These are phyloP conservation scores for Hyperoplus immaculatus DNA, from an alignment of 2,797 vertebrate species.

Conservation along the genomic window DNA sequence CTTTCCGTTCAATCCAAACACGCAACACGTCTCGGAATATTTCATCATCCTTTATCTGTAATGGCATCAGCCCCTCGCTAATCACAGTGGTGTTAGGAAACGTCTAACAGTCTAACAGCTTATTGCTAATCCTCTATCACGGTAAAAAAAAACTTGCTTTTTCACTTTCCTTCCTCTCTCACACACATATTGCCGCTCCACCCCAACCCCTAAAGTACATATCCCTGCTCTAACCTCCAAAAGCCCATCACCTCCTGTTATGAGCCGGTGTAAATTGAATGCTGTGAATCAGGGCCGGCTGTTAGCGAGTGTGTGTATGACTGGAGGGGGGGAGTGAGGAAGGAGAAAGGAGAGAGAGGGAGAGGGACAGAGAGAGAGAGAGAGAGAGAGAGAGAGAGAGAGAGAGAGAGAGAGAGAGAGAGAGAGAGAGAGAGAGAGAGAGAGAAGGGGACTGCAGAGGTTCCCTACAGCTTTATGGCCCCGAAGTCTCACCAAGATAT, in stretches of 20 bases:
- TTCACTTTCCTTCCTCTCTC: constrained; percentile 21
- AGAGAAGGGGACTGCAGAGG: constrained; percentile 65
- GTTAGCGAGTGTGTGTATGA: constrained; percentile 77
- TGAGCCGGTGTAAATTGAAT: constrained; percentile 81
- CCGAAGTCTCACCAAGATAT: constrained; percentile 74
- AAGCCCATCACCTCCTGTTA: constrained; percentile 79
- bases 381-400: constrained; percentile 56
- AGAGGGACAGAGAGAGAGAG: constrained; percentile 55
- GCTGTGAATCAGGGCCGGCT: constrained; percentile 80
- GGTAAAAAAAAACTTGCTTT: constrained; percentile 40
- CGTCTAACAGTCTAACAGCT: constrained; percentile 24
- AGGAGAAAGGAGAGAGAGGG: constrained; percentile 30
- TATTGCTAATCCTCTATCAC: constrained; percentile 59
- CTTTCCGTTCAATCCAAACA: constrained; percentile 46
- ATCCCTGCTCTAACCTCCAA: constrained; percentile 59
- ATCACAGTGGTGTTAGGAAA: constrained; percentile 46
- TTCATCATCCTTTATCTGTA: constrained; percentile 67
- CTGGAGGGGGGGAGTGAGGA: constrained; percentile 61
- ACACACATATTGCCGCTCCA: neutral
- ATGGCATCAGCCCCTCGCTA: constrained; percentile 57
- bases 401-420: constrained; percentile 55
- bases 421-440: constrained; percentile 55
- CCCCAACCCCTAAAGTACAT: constrained; percentile 16
- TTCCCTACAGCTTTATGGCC: constrained; percentile 79
- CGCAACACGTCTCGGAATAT: constrained; percentile 36